Evolutionary conservation across 2,113 vertebrate species (phyloP).

Genomic region (Montifringilla adamsi): DNA sequence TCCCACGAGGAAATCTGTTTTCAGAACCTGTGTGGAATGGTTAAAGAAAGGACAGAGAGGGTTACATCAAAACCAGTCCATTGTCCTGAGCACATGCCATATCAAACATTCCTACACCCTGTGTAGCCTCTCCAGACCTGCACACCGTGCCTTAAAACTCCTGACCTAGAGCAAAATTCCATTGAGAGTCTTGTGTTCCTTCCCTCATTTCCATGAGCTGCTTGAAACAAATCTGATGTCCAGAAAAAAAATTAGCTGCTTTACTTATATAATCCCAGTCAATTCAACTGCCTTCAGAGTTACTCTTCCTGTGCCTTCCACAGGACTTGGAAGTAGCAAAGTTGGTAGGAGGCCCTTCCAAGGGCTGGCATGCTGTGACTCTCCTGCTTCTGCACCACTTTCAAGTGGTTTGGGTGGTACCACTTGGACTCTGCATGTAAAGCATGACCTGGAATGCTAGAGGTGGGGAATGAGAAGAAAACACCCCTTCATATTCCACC

Average conservation of each 20-base stretch:
- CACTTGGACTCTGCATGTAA: not conserved
- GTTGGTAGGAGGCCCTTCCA: not conserved
- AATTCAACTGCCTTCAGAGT: not conserved
- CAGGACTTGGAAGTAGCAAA: not conserved
- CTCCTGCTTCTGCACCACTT: not conserved
- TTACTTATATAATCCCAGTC: not conserved
- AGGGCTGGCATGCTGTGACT: not conserved
- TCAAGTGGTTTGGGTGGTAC: not conserved
- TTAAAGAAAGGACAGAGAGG: not conserved
- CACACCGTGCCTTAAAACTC: not conserved
- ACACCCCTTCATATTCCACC: not conserved
- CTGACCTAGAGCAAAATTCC: not conserved
- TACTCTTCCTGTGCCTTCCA: not conserved
- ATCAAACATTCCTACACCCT: not conserved
- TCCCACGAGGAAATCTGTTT: not conserved
- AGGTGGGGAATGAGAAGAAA: not conserved
- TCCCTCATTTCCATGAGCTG: not conserved
- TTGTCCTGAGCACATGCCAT: not conserved
- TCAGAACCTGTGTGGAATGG: not conserved
- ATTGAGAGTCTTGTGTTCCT: not conserved
- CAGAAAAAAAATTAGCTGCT: not conserved
- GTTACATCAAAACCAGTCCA: not conserved
- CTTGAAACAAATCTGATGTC: not conserved
- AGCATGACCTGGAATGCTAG: not conserved
- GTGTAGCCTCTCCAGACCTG: not conserved